Percentiles rank a stretch among this genome's conserved stretches.
Conservation (phyloP, 2,888 invertebrate species). For the Aquatica leii region DNA sequence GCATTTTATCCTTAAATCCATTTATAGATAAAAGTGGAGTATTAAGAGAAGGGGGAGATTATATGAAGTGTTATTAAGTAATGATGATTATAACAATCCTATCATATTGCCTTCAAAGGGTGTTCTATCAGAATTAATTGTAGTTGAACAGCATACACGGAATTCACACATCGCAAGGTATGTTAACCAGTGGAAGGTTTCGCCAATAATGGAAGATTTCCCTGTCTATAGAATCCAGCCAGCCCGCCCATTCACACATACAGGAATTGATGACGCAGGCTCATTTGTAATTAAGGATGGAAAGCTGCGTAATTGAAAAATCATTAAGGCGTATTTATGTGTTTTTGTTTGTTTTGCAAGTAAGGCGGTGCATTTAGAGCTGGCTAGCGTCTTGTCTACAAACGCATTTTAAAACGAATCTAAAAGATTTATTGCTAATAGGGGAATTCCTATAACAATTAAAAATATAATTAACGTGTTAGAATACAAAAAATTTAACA, state of each 20-base stretch:
- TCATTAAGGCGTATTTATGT: conserved; percentile 36
- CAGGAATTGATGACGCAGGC: conserved; percentile 44
- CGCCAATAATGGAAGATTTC: conserved; percentile 46
- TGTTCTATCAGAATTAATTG: conserved; percentile 2
- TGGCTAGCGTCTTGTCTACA: conserved; percentile 41
- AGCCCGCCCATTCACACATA: conserved; percentile 32
- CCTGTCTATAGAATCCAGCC: conserved; percentile 36
- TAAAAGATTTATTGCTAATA: conserved; percentile 27
- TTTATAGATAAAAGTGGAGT: conserved; percentile 21
- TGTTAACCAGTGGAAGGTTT: conserved; percentile 22
- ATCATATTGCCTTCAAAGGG: conserved; percentile 2
- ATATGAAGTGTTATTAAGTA: neutral
- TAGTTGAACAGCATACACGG: conserved; percentile 1
- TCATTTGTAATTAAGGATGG: conserved; percentile 37
- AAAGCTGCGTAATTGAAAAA: conserved; percentile 32
- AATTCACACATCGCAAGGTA: conserved; percentile 20
- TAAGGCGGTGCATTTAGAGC: conserved; percentile 46
- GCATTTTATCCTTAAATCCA: conserved; percentile 20
- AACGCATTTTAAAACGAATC: conserved; percentile 43
- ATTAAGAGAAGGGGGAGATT: conserved; percentile 14
- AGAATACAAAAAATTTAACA: neutral
- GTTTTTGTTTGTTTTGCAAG: conserved; percentile 42
- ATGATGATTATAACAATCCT: conserved; percentile 5
- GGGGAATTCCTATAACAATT: conserved; percentile 21
- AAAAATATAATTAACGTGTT: conserved; percentile 7